Conservation (phyloP, 2,113 vertebrate species). For the Asarcornis scutulata region DNA sequence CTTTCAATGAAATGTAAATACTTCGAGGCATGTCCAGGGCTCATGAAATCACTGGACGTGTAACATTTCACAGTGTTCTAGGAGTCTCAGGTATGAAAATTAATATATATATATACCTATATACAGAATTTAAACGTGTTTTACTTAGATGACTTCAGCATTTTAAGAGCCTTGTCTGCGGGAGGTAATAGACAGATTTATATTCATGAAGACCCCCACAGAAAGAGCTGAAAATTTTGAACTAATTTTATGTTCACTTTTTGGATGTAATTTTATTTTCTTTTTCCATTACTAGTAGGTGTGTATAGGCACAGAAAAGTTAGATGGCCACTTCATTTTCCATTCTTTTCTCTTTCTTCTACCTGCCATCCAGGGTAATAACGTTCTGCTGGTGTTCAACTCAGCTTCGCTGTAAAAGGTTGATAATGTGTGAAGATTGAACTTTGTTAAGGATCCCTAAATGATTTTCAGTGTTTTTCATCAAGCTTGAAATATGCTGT, state of each 20-base stretch:
- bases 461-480: not conserved
- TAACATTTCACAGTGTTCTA: not conserved
- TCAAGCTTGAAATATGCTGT: not conserved
- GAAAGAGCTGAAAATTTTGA: not conserved
- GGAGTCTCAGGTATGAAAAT: not conserved
- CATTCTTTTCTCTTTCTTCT: not conserved
- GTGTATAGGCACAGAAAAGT: not conserved
- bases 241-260: not conserved
- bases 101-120: not conserved
- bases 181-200: not conserved
- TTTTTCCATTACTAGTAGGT: not conserved
- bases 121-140: not conserved
- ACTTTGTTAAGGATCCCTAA: not conserved
- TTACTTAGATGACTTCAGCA: not conserved
- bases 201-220: not conserved
- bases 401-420: not conserved
- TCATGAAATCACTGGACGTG: not conserved
- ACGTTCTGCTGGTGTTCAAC: not conserved
- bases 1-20: not conserved
- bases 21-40: not conserved
- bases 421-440: accelerated
- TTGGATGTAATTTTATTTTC: not conserved
- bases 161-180: not conserved
- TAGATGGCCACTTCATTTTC: not conserved
- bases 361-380: not conserved